A percentile compares a stretch with the other conserved stretches of the same genome.
Conservation (phyloP, 2,113 vertebrate genomes). For the Pseudopodoces humilis region DNA sequence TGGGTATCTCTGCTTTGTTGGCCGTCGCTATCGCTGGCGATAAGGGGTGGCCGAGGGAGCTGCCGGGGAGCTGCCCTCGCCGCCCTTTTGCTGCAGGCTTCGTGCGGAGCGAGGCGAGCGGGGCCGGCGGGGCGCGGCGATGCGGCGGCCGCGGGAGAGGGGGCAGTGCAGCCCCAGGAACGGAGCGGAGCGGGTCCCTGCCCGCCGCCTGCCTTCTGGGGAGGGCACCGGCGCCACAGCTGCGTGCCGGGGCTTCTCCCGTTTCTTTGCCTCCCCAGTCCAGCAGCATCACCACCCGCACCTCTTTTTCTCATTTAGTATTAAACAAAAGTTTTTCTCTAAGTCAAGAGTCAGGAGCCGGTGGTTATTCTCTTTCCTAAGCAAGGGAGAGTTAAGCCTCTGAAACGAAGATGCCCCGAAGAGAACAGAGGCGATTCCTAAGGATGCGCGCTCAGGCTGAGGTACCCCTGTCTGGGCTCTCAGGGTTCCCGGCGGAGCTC, state of each 20-base stretch:
- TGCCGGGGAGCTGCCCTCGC: background rate
- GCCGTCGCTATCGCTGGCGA: slow-evolving; percentile 27
- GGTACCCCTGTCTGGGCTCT: background rate
- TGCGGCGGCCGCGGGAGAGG: slow-evolving; percentile 50
- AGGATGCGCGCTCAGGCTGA: background rate
- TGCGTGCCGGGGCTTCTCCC: background rate
- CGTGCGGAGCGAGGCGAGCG: background rate
- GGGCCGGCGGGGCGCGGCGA: background rate
- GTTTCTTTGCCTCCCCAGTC: background rate
- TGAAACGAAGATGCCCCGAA: background rate
- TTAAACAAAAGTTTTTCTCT: background rate
- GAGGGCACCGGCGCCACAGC: background rate
- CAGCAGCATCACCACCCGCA: background rate
- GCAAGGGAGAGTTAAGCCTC: background rate
- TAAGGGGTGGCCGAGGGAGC: background rate
- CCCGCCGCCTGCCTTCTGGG: background rate
- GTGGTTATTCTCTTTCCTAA: background rate
- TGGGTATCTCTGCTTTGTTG: slow-evolving; percentile 37
- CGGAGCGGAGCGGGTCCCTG: background rate
- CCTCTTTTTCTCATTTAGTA: background rate
- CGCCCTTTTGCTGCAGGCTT: background rate
- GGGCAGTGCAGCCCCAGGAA: slow-evolving; percentile 78
- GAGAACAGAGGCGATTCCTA: background rate
- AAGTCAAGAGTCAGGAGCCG: background rate
- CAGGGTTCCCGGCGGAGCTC: background rate